Conservation (phyloP, 2,797 vertebrate species). For the Thunnus albacares region DNA sequence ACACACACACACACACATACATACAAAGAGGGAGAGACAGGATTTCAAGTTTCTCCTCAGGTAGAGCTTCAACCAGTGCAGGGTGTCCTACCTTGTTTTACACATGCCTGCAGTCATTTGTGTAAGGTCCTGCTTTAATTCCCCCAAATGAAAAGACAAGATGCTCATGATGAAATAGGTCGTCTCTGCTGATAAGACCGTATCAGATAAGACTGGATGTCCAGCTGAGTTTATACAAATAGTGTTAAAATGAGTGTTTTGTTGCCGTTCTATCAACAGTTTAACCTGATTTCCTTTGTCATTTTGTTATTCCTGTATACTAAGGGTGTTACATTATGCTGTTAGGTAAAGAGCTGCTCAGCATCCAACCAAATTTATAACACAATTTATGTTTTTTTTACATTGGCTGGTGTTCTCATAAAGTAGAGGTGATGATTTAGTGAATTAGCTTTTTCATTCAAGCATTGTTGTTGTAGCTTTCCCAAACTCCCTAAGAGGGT, state of each 20-base stretch:
- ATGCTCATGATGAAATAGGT: conserved; percentile 33
- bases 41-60: too few relatives aligned
- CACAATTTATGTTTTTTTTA: not conserved
- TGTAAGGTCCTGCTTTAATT: conserved; percentile 19
- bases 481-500: not conserved
- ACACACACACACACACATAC: conserved; percentile 4
- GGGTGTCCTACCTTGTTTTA: too few relatives aligned
- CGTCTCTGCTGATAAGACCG: conserved; percentile 30
- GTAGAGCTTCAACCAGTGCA: too few relatives aligned
- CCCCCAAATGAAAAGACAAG: not conserved
- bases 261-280: conserved; percentile 16
- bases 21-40: not conserved
- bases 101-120: too few relatives aligned
- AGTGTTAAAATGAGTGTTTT: not conserved
- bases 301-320: not conserved
- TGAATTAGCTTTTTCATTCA: conserved; percentile 3
- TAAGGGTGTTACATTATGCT: not conserved
- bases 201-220: conserved; percentile 34
- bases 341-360: not conserved
- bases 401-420: not conserved
- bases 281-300: not conserved
- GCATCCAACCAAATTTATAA: not conserved
- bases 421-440: conserved; percentile 20
- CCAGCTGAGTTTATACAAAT: conserved; percentile 22
- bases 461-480: conserved; percentile 13